A percentile compares a stretch with the other conserved stretches of the same genome.
Conservation (phyloP, 2,113 vertebrate species). For the Coryphaenoides rupestris region DNA sequence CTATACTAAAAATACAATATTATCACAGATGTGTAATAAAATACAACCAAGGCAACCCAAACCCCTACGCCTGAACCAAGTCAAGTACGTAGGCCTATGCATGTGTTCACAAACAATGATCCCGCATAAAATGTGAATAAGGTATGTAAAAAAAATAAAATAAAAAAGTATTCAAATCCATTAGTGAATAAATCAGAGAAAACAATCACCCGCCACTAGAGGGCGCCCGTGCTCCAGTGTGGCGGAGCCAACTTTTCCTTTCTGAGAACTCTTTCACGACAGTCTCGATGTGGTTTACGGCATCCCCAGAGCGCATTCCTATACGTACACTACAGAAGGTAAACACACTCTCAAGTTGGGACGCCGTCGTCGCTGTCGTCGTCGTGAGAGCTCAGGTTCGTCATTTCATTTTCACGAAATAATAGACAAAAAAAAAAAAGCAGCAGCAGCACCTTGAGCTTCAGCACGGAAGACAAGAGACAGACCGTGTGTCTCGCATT, state of each 20-base stretch:
- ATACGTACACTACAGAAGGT: too few species aligned
- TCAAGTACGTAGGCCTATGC: not conserved
- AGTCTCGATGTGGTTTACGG: slow-evolving; percentile 31
- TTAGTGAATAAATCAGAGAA: not conserved
- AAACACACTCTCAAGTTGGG: too few species aligned
- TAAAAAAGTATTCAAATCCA: slow-evolving; percentile 28
- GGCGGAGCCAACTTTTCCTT: not conserved
- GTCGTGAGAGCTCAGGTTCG: too few species aligned
- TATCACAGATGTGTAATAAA: not conserved
- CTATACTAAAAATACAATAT: not conserved
- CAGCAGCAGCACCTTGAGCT: too few species aligned
- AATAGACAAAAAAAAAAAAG: too few species aligned
- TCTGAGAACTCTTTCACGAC: slow-evolving; percentile 40
- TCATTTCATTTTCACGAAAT: too few species aligned
- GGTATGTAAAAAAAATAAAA: not conserved
- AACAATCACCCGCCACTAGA: slow-evolving; percentile 21
- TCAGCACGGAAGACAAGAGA: too few species aligned
- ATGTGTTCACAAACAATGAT: too few species aligned
- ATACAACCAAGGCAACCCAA: not conserved
- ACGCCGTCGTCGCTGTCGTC: too few species aligned
- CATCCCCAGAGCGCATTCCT: not conserved
- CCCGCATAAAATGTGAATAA: too few species aligned
- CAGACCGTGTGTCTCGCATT: too few species aligned
- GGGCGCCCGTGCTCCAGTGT: slow-evolving; percentile 6
- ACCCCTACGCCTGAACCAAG: not conserved